A percentile compares a stretch with the other conserved stretches of the same genome.
phyloP scores from a whole-genome alignment of 2,113 vertebrate species.

The human region DNA sequence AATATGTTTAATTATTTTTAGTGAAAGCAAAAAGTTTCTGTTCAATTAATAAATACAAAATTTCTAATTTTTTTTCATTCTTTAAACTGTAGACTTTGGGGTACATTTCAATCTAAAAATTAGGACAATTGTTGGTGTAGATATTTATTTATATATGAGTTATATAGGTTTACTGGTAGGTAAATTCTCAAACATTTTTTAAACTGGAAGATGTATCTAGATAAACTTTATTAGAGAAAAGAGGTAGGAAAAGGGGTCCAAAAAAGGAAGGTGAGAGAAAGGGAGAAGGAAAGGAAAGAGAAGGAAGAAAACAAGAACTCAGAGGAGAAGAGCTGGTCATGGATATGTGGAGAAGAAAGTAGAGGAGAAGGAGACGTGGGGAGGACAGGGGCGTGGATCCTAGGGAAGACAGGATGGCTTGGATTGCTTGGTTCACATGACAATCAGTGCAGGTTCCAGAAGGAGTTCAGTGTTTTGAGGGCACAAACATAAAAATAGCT shows the following conservation, averaged over 20 bases:
- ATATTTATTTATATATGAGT: not conserved
- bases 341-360: not conserved
- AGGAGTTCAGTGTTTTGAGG: not conserved
- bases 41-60: not conserved
- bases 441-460: not conserved
- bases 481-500: not conserved
- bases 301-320: not conserved
- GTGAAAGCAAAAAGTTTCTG: not conserved
- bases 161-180: not conserved
- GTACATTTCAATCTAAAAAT: not conserved
- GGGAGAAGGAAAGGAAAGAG: not conserved
- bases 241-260: fast-evolving
- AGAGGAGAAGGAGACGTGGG: not conserved
- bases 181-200: not conserved
- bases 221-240: not conserved
- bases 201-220: not conserved
- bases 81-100: not conserved
- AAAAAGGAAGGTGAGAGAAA: not conserved
- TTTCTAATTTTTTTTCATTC: not conserved
- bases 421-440: not conserved
- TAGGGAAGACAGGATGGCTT: no score
- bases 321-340: not conserved
- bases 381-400: not conserved
- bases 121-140: not conserved
- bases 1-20: not conserved